Evolutionary conservation across 1,140 invertebrate genomes (phyloP), one percentile per base, ranked within the genome.

Genomic region (Hyphantria cunea): DNA sequence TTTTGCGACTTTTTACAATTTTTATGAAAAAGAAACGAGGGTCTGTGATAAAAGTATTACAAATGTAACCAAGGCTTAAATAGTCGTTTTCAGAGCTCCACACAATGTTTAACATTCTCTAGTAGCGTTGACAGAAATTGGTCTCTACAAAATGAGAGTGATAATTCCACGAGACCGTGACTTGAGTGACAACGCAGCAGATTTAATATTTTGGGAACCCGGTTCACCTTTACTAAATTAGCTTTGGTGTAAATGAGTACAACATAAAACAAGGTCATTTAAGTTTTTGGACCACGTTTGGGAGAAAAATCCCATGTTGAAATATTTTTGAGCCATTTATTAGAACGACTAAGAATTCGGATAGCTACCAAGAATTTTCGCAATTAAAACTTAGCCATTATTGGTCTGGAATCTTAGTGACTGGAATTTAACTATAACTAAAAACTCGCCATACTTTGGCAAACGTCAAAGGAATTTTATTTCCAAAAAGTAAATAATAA

Each of bases 101-200:
- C 52, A 42, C 25, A 56, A 60, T 61, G 33, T 69, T 77, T 75
- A 68, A 64, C 70, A 78, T 78, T 77, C 69, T 50, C 66, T 61
- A 45, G 31, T 32, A 56, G 65, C 66, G 72, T 51, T 74, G 72
- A 78, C 76, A 76, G 76, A 78, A 78, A 81, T 78, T 78, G 72
- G 62, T 64, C 64, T 56, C 66, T 55, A 63, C 68, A 64, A 77
- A 79, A 79, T 81, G 74, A 72, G 70, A 74, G 74, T 74, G 74
- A 81, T 81, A 81, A 79, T 77, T 81, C 52, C 47, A 58, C 68
- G 66, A 67, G 47, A 39, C 47, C 76, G 78, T 78, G 78, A 74
- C 72, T 62, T 49, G 76, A 63, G 51, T 75, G 50, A 66, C 55
- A 58, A 58, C 45, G 45, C 53, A 15, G 45, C 48, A 58, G 55